Evolutionary conservation across 2,797 vertebrate genomes (phyloP), one percentile per base, ranked within the genome.

Genomic region (Emydoidea blandingii): DNA sequence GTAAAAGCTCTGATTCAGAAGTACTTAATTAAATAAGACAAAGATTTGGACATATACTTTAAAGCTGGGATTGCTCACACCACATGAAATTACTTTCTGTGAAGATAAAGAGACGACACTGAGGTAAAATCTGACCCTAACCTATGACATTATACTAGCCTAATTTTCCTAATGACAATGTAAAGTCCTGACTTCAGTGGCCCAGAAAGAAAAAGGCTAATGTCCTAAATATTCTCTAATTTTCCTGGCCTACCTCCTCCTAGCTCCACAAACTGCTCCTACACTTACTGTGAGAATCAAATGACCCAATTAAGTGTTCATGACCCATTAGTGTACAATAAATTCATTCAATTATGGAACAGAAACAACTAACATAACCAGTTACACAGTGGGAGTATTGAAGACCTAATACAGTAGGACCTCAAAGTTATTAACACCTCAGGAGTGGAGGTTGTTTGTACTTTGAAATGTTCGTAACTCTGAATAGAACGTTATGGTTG

Each of bases 201-300:
- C 93, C 86, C 65, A 86, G 82, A 86, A 27, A n/a, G 14, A 74
- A 83, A 81, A 86, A 0, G 0, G 23, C 3, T 83, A 41, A 85
- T 80, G 89, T 79, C 6, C 3, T 50, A 27, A 92, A 83, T 10
- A 34, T 68, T 88, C 81, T 25, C 8, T 85, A 27, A 12, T 57
- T 74, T 34, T 89, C 12, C 1, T 1, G 6, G 6, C 49, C 15
- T 80, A 10, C 10, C 8, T 37, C 56, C 56, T 57, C 65, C 19
- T 8, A 68, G n/a, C 19, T 92, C 8, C 29, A 29, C 31, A 72
- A 91, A 72, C 14, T 47, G 1, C 2, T 47, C 18, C 27, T 4
- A 23, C 0, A 47, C 76, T n/a, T 12, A 84, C 2, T 4, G 34
- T 53, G 2, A 23, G 59, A 53, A 52, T 1, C 15, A 21, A 21